A percentile compares a stretch with the other conserved stretches of the same genome.
Conservation (phyloP, 2,888 invertebrate genomes). For the Capitulum mitella region DNA sequence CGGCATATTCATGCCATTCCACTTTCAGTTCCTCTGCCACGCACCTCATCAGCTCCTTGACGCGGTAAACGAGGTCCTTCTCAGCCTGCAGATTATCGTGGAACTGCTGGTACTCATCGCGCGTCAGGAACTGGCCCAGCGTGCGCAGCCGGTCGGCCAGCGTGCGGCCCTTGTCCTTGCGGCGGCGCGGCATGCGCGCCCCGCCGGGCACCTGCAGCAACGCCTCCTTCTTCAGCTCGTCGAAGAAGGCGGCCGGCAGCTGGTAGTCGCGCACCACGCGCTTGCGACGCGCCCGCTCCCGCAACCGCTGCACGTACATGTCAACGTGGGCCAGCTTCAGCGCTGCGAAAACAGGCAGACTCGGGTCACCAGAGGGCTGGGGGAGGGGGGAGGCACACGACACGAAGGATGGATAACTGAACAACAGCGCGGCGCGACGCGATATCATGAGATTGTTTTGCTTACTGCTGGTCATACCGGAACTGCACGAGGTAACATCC, state of each 20-base stretch:
- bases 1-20: too few relatives aligned
- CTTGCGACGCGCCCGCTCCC: constrained; percentile 82
- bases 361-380: not conserved
- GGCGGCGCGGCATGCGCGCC: constrained; percentile 49
- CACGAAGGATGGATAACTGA: too few relatives aligned
- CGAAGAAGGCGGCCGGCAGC: constrained; percentile 75
- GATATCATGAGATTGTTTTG: too few relatives aligned
- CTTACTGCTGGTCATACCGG: too few relatives aligned
- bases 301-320: constrained; percentile 73
- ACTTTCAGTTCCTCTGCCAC: too few relatives aligned
- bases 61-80: constrained; percentile 70
- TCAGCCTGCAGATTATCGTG: constrained; percentile 72
- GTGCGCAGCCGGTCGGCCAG: constrained; percentile 75
- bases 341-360: constrained; percentile 25
- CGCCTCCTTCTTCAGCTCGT: constrained; percentile 52
- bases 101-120: constrained; percentile 73
- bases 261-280: constrained; percentile 83
- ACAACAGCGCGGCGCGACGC: too few relatives aligned
- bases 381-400: not conserved
- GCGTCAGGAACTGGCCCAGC: constrained; percentile 80
- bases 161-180: constrained; percentile 74
- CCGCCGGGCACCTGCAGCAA: constrained; percentile 20
- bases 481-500: too few relatives aligned
- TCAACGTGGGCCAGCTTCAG: constrained; percentile 57
- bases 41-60: constrained; percentile 54